Base-by-base conservation (phyloP, 1,140 invertebrate genomes). In the Cyclargus thomasi region DNA sequence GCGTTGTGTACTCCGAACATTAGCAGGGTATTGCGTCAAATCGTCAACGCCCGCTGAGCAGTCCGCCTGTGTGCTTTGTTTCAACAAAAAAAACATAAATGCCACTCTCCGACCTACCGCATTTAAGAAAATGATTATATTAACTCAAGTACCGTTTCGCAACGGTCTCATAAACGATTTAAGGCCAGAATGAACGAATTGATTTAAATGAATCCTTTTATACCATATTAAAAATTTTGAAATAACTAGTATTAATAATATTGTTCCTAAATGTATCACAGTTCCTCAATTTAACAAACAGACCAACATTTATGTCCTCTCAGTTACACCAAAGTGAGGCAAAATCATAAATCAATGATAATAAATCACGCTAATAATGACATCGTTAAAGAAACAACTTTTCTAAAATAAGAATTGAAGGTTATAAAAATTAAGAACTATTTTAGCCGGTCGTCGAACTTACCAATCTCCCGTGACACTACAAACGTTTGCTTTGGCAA, bases 11-110 rank as follows among this genome's bases (percentile, higher is more conserved):
- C 70, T 63, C 68, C 73, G 67, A 70, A 71, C 67, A 77, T 86
- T 85, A 86, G 81, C 80, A 67, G 29, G 69, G 67, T 64, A 74
- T 75, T 76, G 78, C 84, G 83, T 85, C 81, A 85, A 88, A 77
- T 75, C 65, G 77, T 71, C 71, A 67, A 74, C 74, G 78, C 80
- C 79, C 78, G 73, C 69, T 68, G 71, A 29, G 65, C 68, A 14
- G 68, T 68, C 71, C 66, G 78, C 67, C 70, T 80, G 75, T 83
- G 81, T 82, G 74, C 69, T 65, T 35, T 74, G 23, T 72, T 79
- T 71, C 69, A 69, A 68, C 69, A 74, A 68, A 73, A 70, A n/a
- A 55, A 63, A 68, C 59, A 35, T 20, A 17, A 7, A 47, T 47
- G 62, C 29, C n/a, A 36, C 62, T 21, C 14, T 36, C 29, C 21